phyloP scores from a whole-genome alignment of 2,113 vertebrate genomes.

The Phodopus roborovskii region DNA sequence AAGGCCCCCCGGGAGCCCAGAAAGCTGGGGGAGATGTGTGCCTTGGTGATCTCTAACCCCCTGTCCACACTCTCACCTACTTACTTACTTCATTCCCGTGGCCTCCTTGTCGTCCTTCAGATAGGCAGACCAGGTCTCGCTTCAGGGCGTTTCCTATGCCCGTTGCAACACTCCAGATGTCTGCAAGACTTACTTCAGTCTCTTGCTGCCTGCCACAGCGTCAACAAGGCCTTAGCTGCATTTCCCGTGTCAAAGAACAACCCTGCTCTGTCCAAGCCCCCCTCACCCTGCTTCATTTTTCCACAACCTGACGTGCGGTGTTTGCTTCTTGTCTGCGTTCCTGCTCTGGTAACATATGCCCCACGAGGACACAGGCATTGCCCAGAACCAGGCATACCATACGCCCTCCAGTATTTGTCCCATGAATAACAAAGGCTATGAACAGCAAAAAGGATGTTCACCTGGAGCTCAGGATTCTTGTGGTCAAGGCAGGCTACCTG shows the following conservation, averaged over 20 bases:
- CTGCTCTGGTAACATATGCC: background rate
- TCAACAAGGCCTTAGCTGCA: background rate
- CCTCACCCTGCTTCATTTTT: background rate
- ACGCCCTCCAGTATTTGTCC: background rate
- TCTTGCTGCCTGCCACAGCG: background rate
- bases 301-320: accelerated
- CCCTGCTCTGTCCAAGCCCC: accelerated
- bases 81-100: background rate
- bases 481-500: background rate
- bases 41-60: background rate
- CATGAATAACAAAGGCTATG: too few relatives aligned
- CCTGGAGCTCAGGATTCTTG: background rate
- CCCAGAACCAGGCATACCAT: background rate
- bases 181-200: background rate
- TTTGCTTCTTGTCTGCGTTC: background rate
- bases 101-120: background rate
- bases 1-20: background rate
- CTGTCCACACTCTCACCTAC: background rate
- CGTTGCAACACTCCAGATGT: background rate
- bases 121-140: background rate
- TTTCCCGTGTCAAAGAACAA: too few relatives aligned
- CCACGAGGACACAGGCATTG: background rate
- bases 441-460: background rate
- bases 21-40: background rate
- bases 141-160: background rate